A percentile compares a stretch with the other conserved stretches of the same genome.
These are phyloP conservation scores for Xiphophorus birchmanni DNA, from an alignment of 2,797 vertebrate genomes.

Conservation along the genomic window DNA sequence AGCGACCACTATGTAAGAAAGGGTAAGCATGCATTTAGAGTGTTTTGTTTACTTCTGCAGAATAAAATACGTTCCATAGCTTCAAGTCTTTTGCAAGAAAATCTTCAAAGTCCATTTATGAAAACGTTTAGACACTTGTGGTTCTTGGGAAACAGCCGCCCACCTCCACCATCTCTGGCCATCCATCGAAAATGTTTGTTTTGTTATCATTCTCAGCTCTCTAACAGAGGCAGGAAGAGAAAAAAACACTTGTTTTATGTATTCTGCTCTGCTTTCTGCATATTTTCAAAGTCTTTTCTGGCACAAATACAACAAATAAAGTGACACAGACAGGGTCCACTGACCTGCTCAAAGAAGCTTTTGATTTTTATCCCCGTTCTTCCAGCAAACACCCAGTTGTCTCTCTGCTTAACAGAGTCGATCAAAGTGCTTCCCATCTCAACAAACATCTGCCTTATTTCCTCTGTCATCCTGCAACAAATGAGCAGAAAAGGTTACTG, in stretches of 20 bases:
- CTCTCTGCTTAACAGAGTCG: constrained; percentile 76
- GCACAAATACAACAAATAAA: constrained; percentile 37
- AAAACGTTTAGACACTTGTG: constrained; percentile 8
- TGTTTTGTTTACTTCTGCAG: neutral
- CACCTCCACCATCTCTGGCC: constrained; percentile 86
- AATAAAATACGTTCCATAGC: neutral
- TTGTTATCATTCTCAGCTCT: constrained; percentile 73
- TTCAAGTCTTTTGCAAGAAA: neutral
- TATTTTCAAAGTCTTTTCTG: constrained; percentile 39
- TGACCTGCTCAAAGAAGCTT: constrained; percentile 89
- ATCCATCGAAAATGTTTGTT: constrained; percentile 83
- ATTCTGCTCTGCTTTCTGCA: neutral
- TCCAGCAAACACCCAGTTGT: constrained; percentile 91
- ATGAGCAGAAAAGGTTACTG: constrained; percentile 18
- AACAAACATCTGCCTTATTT: constrained; percentile 73
- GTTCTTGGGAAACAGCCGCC: constrained; percentile 84
- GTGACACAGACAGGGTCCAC: constrained; percentile 9
- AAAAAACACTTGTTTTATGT: constrained; percentile 25
- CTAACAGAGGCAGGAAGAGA: constrained; percentile 63
- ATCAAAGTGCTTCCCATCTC: constrained; percentile 84
- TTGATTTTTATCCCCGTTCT: constrained; percentile 68
- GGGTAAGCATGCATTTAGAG: neutral
- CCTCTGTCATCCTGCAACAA: constrained; percentile 82
- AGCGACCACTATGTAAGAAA: neutral
- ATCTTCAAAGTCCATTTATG: neutral